These are phyloP conservation scores for Thecocarcelia acutangulata DNA, from an alignment of 2,888 invertebrate species.

Conservation along the genomic window DNA sequence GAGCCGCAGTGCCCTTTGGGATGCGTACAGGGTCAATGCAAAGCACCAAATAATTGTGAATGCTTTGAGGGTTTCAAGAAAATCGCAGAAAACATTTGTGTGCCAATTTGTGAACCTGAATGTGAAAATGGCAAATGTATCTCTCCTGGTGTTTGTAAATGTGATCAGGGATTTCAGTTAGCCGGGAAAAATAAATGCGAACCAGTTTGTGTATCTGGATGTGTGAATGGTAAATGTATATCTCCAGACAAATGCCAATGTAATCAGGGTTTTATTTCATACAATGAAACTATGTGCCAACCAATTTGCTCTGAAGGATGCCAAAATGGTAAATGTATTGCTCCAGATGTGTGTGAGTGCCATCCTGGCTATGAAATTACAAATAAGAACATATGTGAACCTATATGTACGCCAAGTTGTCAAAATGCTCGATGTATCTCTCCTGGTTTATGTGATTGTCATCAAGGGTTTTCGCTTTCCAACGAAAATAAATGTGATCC, in stretches of 20 bases:
- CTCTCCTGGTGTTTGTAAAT: slow-evolving; percentile 82
- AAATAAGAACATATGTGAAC: slow-evolving; percentile 65
- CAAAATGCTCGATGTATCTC: slow-evolving; percentile 85
- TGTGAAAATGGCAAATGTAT: slow-evolving; percentile 75
- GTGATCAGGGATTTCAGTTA: slow-evolving; percentile 84
- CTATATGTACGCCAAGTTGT: slow-evolving; percentile 70
- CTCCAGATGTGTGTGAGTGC: slow-evolving; percentile 72
- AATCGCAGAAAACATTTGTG: slow-evolving; percentile 45
- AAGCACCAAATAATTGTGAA: slow-evolving; percentile 75
- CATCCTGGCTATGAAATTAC: slow-evolving; percentile 68
- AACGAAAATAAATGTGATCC: slow-evolving; percentile 76
- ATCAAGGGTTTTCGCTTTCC: slow-evolving; percentile 81
- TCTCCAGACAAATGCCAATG: slow-evolving; percentile 74
- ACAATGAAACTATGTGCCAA: slow-evolving; percentile 24
- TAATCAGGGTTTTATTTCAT: slow-evolving; percentile 81
- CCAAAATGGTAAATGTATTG: slow-evolving; percentile 75
- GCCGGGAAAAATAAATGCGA: slow-evolving; percentile 33
- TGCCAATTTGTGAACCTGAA: slow-evolving; percentile 64
- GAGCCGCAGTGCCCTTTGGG: slow-evolving; percentile 72
- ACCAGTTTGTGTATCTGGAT: slow-evolving; percentile 72
- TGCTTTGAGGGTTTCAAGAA: slow-evolving; percentile 68
- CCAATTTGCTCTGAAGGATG: slow-evolving; percentile 79
- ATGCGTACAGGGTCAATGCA: slow-evolving; percentile 76
- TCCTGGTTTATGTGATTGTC: slow-evolving; percentile 87
- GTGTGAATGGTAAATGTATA: slow-evolving; percentile 77